These are phyloP conservation scores for Lithophane ornitopus DNA, from an alignment of 2,888 invertebrate species.

Conservation along the genomic window DNA sequence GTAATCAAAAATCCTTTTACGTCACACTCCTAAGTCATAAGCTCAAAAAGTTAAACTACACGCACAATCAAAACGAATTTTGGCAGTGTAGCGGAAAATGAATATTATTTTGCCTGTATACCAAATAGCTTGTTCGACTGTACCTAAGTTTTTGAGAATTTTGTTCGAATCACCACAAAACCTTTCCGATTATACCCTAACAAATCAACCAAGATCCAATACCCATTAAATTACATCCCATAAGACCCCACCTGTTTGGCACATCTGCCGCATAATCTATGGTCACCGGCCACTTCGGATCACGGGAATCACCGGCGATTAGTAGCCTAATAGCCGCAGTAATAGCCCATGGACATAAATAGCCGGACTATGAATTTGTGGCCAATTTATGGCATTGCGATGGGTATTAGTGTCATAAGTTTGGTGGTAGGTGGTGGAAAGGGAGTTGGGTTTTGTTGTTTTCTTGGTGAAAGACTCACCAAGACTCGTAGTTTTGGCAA, in stretches of 20 bases:
- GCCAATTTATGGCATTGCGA: constrained; percentile 64
- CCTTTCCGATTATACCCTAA: constrained; percentile 4
- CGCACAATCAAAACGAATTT: no score
- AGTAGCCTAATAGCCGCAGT: constrained; percentile 76
- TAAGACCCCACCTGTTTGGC: constrained; percentile 66
- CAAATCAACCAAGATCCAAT: constrained; percentile 60
- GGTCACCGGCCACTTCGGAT: constrained; percentile 67
- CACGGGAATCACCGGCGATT: constrained; percentile 74
- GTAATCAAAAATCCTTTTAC: no score
- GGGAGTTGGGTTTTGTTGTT: not conserved
- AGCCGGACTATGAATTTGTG: constrained; percentile 74
- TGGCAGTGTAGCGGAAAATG: no score
- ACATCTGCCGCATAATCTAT: constrained; percentile 68
- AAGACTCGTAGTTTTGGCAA: not conserved
- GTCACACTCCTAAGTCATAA: no score
- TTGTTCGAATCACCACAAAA: not conserved
- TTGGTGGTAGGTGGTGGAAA: not conserved
- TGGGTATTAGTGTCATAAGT: constrained; percentile 32
- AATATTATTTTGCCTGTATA: no score
- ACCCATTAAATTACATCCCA: constrained; percentile 54
- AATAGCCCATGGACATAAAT: constrained; percentile 73
- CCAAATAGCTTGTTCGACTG: no score
- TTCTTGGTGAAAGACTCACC: not conserved
- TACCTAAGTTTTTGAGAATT: no score
- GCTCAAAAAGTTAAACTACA: no score